Base-by-base conservation (phyloP, 2,113 vertebrate species). In the Athene cunicularia region DNA sequence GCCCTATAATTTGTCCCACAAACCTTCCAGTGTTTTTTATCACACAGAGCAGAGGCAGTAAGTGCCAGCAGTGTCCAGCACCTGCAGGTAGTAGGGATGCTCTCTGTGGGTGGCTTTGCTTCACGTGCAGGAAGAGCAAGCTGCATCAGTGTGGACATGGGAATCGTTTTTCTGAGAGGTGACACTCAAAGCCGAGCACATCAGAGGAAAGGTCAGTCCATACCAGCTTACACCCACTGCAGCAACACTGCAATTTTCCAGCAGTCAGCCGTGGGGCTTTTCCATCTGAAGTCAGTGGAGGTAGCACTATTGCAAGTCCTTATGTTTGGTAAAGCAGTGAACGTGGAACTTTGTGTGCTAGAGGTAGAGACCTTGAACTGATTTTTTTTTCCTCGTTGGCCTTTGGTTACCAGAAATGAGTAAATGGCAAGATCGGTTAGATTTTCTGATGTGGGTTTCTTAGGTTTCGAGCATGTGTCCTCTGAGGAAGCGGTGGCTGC, bases 161-260 rank as follows among this genome's bases (percentile, higher is more conserved):
- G 32, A 6, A 11, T 55, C 0, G 0, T 58, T 86, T 8, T 84
- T 26, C 27, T 0, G 1, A 41, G 80, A 68, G 28, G 12, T 43
- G 45, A 53, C 30, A 5, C 67, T 67, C 37, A 35, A n/a, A 71
- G 18, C 43, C 43, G 13, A 87, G 45, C 35, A 1, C n/a, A 7
- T 52, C 60, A 8, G 41, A 70, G 86, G n/a, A 63, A 35, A 35
- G 45, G 9, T 71, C 56, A 20, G 41, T n/a, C 50, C 8, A 1
- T 71, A 49, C 21, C 77, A 81, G 41, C 30, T 70, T 14, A 18
- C 8, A 10, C 47, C 28, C 7, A 0, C 14, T 62, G 15, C 2
- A 4, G 79, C 70, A 93, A 64, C 85, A n/a, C 33, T 58, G 8
- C 32, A 3, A 0, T 45, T 81, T 58, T 30, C 70, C 43, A 75